phyloP scores from a whole-genome alignment of 2,888 invertebrate genomes.

The Furcula furcula region DNA sequence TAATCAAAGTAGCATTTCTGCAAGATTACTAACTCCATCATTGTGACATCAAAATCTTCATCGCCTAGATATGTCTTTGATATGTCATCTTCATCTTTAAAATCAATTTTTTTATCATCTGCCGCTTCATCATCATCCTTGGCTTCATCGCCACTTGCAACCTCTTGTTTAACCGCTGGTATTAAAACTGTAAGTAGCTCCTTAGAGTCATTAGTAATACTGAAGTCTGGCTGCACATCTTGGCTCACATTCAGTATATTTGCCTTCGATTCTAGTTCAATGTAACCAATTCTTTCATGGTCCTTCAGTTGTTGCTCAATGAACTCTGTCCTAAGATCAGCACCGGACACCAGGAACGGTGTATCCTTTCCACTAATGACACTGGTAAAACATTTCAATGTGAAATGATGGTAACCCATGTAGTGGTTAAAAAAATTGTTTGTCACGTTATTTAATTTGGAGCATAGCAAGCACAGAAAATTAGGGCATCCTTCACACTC shows the following conservation, averaged over 20 bases:
- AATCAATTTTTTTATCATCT: constrained; percentile 16
- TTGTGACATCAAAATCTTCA: constrained; percentile 71
- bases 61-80: constrained; percentile 56
- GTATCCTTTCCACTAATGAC: not conserved
- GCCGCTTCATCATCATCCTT: constrained; percentile 29
- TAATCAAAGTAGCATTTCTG: constrained; percentile 70
- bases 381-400: constrained; percentile 65
- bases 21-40: constrained; percentile 65
- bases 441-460: constrained; percentile 48
- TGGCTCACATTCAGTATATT: constrained; percentile 10
- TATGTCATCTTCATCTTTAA: constrained; percentile 27
- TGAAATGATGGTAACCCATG: constrained; percentile 71
- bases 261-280: constrained; percentile 47
- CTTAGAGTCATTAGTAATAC: constrained; percentile 19
- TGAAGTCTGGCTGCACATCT: not conserved
- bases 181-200: constrained; percentile 38
- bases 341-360: constrained; percentile 34
- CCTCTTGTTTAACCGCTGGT: constrained; percentile 45
- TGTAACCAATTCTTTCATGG: constrained; percentile 54
- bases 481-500: constrained; percentile 50
- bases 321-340: constrained; percentile 62
- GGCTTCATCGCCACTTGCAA: constrained; percentile 21
- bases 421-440: constrained; percentile 66
- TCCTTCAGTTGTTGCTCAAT: constrained; percentile 55
- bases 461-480: constrained; percentile 63